phyloP scores from a whole-genome alignment of 2,888 invertebrate genomes.

The Volucella inanis region DNA sequence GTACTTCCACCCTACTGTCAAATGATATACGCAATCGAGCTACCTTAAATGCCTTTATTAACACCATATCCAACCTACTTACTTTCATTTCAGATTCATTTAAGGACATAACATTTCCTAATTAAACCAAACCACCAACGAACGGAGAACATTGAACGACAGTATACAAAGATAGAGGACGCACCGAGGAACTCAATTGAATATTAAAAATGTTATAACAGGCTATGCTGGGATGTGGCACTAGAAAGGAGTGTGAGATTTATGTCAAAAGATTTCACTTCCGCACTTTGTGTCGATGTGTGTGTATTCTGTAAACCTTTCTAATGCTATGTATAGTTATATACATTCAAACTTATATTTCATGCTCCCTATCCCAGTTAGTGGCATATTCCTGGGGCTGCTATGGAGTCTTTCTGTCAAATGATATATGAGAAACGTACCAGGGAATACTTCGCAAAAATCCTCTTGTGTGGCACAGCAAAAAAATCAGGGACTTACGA shows the following conservation, averaged over 20 bases:
- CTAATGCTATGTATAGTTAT: neutral
- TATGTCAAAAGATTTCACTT: constrained; percentile 42
- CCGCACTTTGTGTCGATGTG: constrained; percentile 2
- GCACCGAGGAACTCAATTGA: constrained; percentile 33
- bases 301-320: neutral
- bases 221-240: neutral
- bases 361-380: neutral
- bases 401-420: neutral
- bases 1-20: too few species aligned
- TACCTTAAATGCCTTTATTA: neutral
- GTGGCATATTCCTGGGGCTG: constrained; percentile 21
- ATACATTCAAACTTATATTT: neutral
- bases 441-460: constrained; percentile 21
- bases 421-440: constrained; percentile 50
- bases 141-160: constrained; percentile 1
- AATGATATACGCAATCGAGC: too few species aligned
- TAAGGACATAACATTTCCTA: constrained; percentile 35
- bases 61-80: constrained; percentile 5
- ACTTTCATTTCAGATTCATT: constrained; percentile 4
- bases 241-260: constrained; percentile 31
- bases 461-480: constrained; percentile 13
- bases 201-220: constrained; percentile 61
- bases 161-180: too few species aligned
- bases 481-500: constrained; percentile 35
- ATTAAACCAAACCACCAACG: constrained; percentile 47